Base-by-base conservation (phyloP, 2,888 invertebrate species). In the Drosophila leonis region DNA sequence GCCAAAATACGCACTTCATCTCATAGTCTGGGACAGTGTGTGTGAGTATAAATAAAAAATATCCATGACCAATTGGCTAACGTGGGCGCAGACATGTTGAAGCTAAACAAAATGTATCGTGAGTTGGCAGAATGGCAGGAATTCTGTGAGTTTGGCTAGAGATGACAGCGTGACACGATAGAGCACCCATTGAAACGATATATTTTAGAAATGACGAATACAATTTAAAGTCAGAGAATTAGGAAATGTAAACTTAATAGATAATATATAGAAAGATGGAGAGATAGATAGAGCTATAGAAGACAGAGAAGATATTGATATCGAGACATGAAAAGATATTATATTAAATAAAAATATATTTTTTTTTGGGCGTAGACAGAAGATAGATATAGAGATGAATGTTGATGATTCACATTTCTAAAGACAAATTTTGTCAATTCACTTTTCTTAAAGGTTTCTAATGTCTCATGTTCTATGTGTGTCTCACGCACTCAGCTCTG, bases 11-110 rank as follows among this genome's bases (percentile, higher is more conserved):
- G 59, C 74, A 82, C 77, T 75, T 71, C 64, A 64, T 51, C 35
- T 51, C 64, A 70, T 48, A 46, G 27, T 35, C 13, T 29, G 41
- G 12, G 48, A 44, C 10, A n/a, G 15, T 12, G 4, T 18, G 20
- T 20, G 6, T 31, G 24, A 3, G 24, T 24, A 24, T 24, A 2
- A 7, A 35, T 8, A 48, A 39, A 24, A 55, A 13, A 49, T 77
- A 63, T 51, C 64, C 65, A 66, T 68, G 65, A 60, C 87, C 60
- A 87, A 83, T 90, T 62, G 72, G 70, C 60, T 73, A 69, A 85
- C 77, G 89, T 90, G 87, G 83, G 88, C 86, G 88, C 67, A 82
- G 86, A 78, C 80, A 88, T 57, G 68, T 68, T 69, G 56, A 67
- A 57, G 75, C 64, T 51, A 67, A 78, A 78, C 78, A 73, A 69